phyloP scores from a whole-genome alignment of 1,140 invertebrate species.

The Lepidurus couesii region DNA sequence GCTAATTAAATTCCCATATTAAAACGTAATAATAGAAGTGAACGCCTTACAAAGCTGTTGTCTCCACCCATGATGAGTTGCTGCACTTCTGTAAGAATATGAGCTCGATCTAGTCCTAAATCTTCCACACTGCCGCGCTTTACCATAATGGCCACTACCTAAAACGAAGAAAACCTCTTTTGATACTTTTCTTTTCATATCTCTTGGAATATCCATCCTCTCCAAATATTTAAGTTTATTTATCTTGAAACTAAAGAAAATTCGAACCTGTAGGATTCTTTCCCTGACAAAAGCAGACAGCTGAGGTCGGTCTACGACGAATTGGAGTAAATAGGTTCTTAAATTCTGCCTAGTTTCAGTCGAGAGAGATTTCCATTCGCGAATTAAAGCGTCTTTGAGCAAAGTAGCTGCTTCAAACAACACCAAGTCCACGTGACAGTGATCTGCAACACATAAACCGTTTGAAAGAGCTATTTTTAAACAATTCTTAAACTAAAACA shows the following conservation, averaged over 20 bases:
- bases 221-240: too few species aligned
- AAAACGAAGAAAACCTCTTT: conserved; percentile 33
- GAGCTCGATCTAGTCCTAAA: conserved; percentile 58
- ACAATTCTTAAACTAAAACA: neutral
- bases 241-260: neutral
- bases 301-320: conserved; percentile 61
- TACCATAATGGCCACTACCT: conserved; percentile 74
- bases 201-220: too few species aligned
- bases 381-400: conserved; percentile 72
- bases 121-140: conserved; percentile 72
- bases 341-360: conserved; percentile 62
- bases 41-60: conserved; percentile 31
- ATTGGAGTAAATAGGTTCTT: conserved; percentile 71
- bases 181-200: neutral
- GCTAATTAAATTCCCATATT: conserved; percentile 36
- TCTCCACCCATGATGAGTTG: conserved; percentile 60
- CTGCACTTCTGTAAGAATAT: conserved; percentile 67
- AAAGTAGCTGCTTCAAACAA: conserved; percentile 78
- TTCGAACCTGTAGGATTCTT: conserved; percentile 59
- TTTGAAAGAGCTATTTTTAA: neutral
- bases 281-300: conserved; percentile 58
- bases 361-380: conserved; percentile 69
- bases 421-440: conserved; percentile 70
- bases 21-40: neutral
- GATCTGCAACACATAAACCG: conserved; percentile 51